phyloP scores from a whole-genome alignment of 2,113 vertebrate species.

The Gorsachius goisagi region DNA sequence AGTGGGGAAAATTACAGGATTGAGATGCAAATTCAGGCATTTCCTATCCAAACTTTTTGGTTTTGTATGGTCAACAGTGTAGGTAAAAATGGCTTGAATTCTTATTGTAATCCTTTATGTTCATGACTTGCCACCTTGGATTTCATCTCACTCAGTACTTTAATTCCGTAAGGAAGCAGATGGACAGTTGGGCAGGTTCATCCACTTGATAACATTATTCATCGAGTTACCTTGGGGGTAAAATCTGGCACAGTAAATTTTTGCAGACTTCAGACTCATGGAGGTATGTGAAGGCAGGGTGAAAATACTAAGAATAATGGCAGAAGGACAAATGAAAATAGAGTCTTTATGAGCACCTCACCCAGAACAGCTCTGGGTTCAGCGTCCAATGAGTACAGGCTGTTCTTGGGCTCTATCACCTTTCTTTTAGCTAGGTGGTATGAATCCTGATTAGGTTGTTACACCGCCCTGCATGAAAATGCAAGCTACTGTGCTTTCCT shows the following conservation, averaged over 20 bases:
- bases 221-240: neutral
- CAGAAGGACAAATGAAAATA: neutral
- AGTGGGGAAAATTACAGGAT: neutral
- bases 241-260: neutral
- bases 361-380: neutral
- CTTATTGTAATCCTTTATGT: neutral
- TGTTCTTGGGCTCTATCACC: neutral
- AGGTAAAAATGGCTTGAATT: neutral
- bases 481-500: neutral
- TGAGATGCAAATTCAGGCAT: neutral
- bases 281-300: neutral
- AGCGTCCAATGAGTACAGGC: neutral
- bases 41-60: neutral
- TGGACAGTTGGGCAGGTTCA: neutral
- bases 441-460: neutral
- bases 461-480: neutral
- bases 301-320: neutral
- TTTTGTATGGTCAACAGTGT: neutral
- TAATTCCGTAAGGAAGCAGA: neutral
- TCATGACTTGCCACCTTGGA: neutral
- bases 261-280: neutral
- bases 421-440: neutral
- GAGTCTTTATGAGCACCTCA: neutral
- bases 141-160: neutral
- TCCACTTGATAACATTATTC: neutral